Conservation (phyloP, 2,888 invertebrate genomes). For the Callinectes sapidus region DNA sequence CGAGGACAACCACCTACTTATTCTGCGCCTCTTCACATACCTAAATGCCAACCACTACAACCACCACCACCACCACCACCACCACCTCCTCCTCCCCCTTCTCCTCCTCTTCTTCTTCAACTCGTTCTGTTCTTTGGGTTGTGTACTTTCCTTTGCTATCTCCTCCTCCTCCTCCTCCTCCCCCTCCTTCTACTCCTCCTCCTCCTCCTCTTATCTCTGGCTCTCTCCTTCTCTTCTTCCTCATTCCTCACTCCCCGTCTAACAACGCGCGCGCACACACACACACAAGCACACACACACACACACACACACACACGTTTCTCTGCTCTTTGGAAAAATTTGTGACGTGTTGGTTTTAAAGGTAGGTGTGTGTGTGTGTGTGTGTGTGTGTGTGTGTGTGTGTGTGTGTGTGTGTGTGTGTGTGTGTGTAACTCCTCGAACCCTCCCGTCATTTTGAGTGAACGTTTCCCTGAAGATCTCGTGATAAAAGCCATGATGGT, state of each 20-base stretch:
- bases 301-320: conserved; percentile 24
- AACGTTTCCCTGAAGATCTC: background rate
- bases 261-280: background rate
- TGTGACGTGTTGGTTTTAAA: background rate
- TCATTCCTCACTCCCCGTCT: background rate
- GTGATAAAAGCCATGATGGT: background rate
- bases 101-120: background rate
- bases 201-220: background rate
- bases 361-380: conserved; percentile 11
- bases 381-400: conserved; percentile 7
- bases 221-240: background rate
- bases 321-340: background rate
- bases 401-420: conserved; percentile 21
- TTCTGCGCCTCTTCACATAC: conserved; percentile 21
- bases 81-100: background rate
- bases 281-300: background rate
- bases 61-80: background rate
- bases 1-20: conserved; percentile 21
- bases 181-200: background rate
- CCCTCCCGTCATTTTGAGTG: background rate
- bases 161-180: background rate
- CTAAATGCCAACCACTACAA: background rate
- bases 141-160: background rate
- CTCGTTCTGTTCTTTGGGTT: background rate
- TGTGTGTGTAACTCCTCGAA: background rate